A percentile compares a stretch with the other conserved stretches of the same genome.
phyloP scores from a whole-genome alignment of 2,797 vertebrate species.

The Fratercula arctica region DNA sequence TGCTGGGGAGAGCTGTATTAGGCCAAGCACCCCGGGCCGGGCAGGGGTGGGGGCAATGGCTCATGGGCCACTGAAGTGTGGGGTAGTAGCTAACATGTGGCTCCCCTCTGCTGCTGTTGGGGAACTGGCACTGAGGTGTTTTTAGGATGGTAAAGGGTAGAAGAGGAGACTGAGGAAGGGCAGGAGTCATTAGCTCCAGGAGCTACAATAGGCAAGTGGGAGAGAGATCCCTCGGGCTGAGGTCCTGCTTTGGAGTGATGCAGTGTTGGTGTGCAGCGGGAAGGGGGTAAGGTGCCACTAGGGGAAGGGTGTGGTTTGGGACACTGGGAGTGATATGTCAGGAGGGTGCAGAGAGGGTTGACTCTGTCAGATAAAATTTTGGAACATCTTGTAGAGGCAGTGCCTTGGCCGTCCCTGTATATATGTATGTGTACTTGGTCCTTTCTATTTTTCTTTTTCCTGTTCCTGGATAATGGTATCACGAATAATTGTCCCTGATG shows the following conservation, averaged over 20 bases:
- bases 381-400: neutral
- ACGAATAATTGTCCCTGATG: neutral
- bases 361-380: neutral
- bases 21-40: neutral
- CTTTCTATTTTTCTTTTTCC: neutral
- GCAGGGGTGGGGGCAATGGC: too few relatives aligned
- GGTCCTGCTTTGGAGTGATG: neutral
- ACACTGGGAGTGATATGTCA: neutral
- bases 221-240: neutral
- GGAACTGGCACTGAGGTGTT: neutral
- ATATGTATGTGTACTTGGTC: fast-evolving
- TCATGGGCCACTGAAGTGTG: neutral
- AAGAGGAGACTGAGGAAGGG: neutral
- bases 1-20: neutral
- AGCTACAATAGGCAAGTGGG: fast-evolving
- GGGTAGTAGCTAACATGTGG: fast-evolving
- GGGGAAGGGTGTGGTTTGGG: neutral
- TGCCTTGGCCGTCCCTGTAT: neutral
- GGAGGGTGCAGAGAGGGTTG: neutral
- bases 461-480: neutral
- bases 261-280: neutral
- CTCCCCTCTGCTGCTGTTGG: neutral
- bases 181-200: neutral
- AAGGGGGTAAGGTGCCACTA: neutral
- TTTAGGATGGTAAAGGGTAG: neutral